A percentile compares a stretch with the other conserved stretches of the same genome.
These are phyloP conservation scores for Kuschelorhynchus macadamiae DNA, from an alignment of 2,888 invertebrate genomes.

Conservation along the genomic window DNA sequence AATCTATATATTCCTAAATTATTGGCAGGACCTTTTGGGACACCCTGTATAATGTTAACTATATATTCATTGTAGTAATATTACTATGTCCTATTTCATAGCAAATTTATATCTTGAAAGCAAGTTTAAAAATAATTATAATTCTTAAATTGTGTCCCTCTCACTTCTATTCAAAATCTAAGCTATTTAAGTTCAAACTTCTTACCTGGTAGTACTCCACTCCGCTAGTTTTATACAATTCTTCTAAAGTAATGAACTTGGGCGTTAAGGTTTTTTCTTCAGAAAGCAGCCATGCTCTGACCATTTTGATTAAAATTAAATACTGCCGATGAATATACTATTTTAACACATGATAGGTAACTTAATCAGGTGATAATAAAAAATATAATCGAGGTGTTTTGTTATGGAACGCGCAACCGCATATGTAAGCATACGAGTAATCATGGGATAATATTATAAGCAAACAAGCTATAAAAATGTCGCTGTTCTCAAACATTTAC, in stretches of 20 bases:
- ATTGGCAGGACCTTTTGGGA: too few species aligned
- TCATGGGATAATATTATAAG: conserved; percentile 1
- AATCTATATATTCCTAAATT: too few species aligned
- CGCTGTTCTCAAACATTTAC: neutral
- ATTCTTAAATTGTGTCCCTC: neutral
- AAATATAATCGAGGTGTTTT: neutral
- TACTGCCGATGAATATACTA: neutral
- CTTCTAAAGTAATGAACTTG: conserved; percentile 75
- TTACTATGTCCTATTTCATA: too few species aligned
- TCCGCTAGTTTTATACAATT: conserved; percentile 79
- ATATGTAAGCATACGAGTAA: neutral
- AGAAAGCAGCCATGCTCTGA: conserved; percentile 86
- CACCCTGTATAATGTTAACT: too few species aligned
- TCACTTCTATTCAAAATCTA: neutral
- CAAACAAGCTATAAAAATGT: conserved; percentile 1
- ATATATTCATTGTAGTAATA: too few species aligned
- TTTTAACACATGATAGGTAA: conserved; percentile 15
- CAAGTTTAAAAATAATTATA: too few species aligned
- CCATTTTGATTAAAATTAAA: conserved; percentile 73
- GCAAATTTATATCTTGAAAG: too few species aligned
- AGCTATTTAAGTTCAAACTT: neutral
- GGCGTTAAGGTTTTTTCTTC: conserved; percentile 80
- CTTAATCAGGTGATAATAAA: conserved; percentile 38
- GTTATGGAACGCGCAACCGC: neutral
- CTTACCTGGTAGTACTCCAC: conserved; percentile 87